phyloP scores from a whole-genome alignment of 1,140 invertebrate genomes.

The Neodiprion virginianus region DNA sequence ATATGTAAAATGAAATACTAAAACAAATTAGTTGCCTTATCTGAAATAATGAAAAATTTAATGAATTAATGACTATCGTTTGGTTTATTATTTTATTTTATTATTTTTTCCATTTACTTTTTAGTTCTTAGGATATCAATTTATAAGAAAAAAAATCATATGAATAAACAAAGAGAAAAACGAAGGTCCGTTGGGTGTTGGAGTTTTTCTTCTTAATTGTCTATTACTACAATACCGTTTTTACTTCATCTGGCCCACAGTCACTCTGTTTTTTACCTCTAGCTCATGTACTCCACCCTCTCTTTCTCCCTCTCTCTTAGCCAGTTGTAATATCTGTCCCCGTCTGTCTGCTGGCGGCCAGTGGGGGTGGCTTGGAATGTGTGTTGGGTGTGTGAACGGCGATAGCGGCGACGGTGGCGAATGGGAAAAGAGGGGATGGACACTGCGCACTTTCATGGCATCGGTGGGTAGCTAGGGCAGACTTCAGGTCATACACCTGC shows the following conservation, averaged over 20 bases:
- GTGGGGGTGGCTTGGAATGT: slow-evolving; percentile 14
- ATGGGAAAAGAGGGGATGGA: slow-evolving; percentile 44
- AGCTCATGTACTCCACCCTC: not conserved
- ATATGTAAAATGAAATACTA: slow-evolving; percentile 52
- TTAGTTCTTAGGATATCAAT: slow-evolving; percentile 46
- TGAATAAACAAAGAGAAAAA: slow-evolving; percentile 46
- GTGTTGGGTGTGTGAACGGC: slow-evolving; percentile 30
- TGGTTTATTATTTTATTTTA: slow-evolving; percentile 39
- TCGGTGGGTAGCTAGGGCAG: slow-evolving; percentile 20
- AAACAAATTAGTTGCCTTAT: slow-evolving; percentile 57
- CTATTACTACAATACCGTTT: not conserved
- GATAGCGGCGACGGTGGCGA: slow-evolving; percentile 27
- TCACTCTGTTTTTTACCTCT: not conserved
- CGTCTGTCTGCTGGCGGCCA: not conserved
- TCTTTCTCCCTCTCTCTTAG: not conserved
- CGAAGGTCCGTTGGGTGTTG: slow-evolving; percentile 36
- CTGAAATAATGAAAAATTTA: slow-evolving; percentile 40
- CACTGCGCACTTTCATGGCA: slow-evolving; percentile 46
- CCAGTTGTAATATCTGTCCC: not conserved
- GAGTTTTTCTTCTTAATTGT: slow-evolving; percentile 19
- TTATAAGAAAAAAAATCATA: slow-evolving; percentile 45
- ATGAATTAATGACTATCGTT: slow-evolving; percentile 40
- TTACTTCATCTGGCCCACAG: not conserved
- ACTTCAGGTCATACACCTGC: slow-evolving; percentile 5
- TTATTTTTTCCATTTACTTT: slow-evolving; percentile 32